Evolutionary conservation across 2,888 invertebrate genomes (phyloP), one percentile per base, ranked within the genome.

Genomic region (Dichetophora obliterata): DNA sequence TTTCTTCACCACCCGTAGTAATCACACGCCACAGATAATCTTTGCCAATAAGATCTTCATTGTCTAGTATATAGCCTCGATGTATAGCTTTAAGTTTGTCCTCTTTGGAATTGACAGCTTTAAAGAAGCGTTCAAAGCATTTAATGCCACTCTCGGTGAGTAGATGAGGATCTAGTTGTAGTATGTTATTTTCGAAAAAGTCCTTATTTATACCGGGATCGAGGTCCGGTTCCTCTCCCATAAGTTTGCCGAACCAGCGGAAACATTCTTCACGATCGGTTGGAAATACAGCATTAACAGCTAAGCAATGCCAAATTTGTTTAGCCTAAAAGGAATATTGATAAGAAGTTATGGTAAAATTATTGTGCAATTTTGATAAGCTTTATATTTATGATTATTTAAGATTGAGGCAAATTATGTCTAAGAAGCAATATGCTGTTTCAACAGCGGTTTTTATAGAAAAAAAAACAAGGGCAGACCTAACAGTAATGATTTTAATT

Each of bases 21-120:
- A 98, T 96, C 48, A 96, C 95, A 89, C 95, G 92, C 98, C 98
- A 98, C 84, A 98, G 91, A 91, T 98, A 98, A 90, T 98, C 98
- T 87, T 96, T 93, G 81, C 98, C 98, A 87, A 98, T 96, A 85
- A 98, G 92, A 91, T 98, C 97, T 82, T 96, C 94, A 90, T 98
- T 97, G 89, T 98, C 97, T 90, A 98, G 95, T 85, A 96, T 91
- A 89, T 95, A 93, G 80, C 95, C 94, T 84, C 96, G 93, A 86
- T 96, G 91, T 88, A 96, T 97, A 79, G 94, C 91, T 88, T 96
- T 95, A 77, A 98, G 90, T 90, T 98, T 98, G 80, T 95, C 95
- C 90, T 97, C 97, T 90, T 98, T 98, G 79, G 94, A 93, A 90
- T 98, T 98, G 27, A 98, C 98, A 78, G 96, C 96, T 91, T 90